These are phyloP conservation scores for Chironomus tentans DNA, from an alignment of 2,888 invertebrate genomes.

Conservation along the genomic window DNA sequence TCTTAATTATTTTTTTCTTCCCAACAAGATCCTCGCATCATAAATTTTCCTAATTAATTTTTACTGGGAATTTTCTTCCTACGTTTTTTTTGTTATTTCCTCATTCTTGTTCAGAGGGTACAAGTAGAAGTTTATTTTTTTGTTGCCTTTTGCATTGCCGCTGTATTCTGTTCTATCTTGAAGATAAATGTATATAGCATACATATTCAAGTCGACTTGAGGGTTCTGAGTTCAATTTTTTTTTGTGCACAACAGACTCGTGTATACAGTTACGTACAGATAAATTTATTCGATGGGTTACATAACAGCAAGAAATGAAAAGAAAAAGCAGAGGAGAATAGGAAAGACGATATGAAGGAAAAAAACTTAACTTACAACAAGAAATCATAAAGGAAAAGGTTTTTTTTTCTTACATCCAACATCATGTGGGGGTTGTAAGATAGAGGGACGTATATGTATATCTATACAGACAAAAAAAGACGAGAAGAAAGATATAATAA, in stretches of 20 bases:
- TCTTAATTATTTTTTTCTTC: no score
- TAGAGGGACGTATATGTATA: no score
- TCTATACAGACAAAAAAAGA: no score
- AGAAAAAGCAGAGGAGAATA: not conserved
- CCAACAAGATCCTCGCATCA: no score
- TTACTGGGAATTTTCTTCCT: no score
- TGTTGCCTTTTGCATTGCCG: not conserved
- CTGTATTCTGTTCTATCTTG: not conserved
- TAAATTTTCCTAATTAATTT: no score
- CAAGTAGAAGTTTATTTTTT: no score
- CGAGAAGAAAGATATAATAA: not conserved
- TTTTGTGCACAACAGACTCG: not conserved
- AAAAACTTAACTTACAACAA: not conserved
- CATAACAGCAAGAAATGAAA: not conserved
- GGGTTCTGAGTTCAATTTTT: slow-evolving; percentile 3
- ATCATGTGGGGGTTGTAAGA: not conserved
- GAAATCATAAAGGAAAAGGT: not conserved
- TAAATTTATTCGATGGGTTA: not conserved
- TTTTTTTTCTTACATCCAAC: not conserved
- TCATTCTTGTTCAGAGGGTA: no score
- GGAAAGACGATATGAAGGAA: not conserved
- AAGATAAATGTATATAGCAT: not conserved
- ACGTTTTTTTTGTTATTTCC: no score
- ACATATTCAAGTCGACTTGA: not conserved
- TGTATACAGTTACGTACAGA: no score